Base-by-base conservation (phyloP, 2,888 invertebrate species). In the Chrysodeixis includens region DNA sequence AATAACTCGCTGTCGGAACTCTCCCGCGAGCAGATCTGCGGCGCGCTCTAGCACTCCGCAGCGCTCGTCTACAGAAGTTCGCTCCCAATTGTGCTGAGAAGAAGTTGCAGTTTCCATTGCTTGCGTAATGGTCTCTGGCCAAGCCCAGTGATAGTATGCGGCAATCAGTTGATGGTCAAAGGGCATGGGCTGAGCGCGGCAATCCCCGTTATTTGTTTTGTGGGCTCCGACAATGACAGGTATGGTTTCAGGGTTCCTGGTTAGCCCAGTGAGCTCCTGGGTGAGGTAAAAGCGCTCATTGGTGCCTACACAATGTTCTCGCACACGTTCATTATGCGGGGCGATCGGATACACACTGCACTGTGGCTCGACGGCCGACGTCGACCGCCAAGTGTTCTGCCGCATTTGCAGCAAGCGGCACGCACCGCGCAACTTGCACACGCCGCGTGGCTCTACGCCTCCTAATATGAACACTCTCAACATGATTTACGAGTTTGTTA, bases 1-100 rank as follows among this genome's bases (percentile, higher is more conserved):
- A 91, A 98, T 97, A 64, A 99, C 90, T 58, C 97, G 96, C 86
- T 97, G 97, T 57, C 99, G 95, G 92, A 98, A 98, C 86, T 97
- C 97, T 5, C 96, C 96, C 0, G 97, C 97, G 96, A 98, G 97
- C 69, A 99, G 90, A 85, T 98, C 97, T 0, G 98, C 98, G 8
- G 99, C 99, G 81, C 96, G 96, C 49, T 97, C 94, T 96, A 97
- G 97, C 79, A 98, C 97, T 60, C 96, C 95, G 46, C 98, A 95
- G 66, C 98, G 96, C 5, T 98, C 97, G 54, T 96, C 95, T 44
- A 98, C 92, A 0, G 98, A 97, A 18, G 96, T 96, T 59, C 95
- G 95, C 86, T 98, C 98, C 99, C 99, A 99, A 86, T 96, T 96
- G 57, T 95, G 95, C 84, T 98, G 97, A 1, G 99, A 98, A 92